phyloP scores from a whole-genome alignment of 2,797 vertebrate species.

The Perdix hodgsoniae region DNA sequence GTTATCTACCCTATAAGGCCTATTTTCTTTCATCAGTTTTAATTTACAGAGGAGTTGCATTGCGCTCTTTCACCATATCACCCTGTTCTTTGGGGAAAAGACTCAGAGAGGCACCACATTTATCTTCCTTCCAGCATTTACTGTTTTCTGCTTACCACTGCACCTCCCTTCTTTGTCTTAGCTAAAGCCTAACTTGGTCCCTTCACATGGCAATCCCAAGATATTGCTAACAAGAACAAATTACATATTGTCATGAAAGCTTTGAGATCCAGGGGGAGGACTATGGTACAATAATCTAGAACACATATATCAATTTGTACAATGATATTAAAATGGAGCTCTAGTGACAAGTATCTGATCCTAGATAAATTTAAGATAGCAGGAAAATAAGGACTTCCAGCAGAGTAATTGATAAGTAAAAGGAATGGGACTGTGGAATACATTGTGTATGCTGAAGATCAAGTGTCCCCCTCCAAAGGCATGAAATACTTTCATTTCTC shows the following conservation, averaged over 20 bases:
- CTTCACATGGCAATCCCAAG: not conserved
- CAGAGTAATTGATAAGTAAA: not conserved
- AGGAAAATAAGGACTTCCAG: not conserved
- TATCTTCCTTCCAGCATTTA: conserved; percentile 3
- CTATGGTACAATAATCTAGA: not conserved
- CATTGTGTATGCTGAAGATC: not conserved
- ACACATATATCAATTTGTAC: not conserved
- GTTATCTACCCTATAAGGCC: not conserved
- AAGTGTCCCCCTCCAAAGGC: not conserved
- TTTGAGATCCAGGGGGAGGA: not conserved
- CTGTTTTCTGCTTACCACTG: not conserved
- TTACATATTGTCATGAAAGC: not conserved
- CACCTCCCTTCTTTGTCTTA: not conserved
- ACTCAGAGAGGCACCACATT: conserved; percentile 8
- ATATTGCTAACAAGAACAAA: conserved; percentile 4
- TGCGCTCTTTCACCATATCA: not conserved
- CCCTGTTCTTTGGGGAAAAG: not conserved
- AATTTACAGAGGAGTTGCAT: not conserved
- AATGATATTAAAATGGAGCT: conserved; percentile 30
- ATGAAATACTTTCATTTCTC: not conserved
- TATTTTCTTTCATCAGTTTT: conserved; percentile 18
- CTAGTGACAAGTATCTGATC: not conserved
- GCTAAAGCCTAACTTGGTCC: not conserved
- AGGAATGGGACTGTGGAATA: not conserved
- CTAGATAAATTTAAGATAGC: not conserved